phyloP scores from a whole-genome alignment of 2,797 vertebrate genomes.

The Thaleichthys pacificus region DNA sequence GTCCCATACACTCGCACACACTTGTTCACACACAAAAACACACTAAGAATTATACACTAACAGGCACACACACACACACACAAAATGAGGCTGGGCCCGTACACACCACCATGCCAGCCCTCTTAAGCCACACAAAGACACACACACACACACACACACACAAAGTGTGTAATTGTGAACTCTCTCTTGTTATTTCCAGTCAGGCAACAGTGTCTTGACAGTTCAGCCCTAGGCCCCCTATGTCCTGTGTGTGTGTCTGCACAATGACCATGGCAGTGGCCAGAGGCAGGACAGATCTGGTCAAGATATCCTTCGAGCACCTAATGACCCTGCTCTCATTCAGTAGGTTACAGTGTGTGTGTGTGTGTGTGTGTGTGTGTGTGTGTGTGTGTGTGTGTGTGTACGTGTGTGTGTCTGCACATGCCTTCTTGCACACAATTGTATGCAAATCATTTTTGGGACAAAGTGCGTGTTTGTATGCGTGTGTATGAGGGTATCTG shows the following conservation, averaged over 20 bases:
- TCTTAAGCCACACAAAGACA: not conserved
- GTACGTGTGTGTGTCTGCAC: slow-evolving; percentile 2
- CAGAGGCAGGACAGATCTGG: slow-evolving; percentile 4
- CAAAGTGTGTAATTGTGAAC: slow-evolving; percentile 22
- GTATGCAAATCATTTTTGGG: too few relatives aligned
- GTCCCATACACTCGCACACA: slow-evolving; percentile 21
- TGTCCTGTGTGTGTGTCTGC: slow-evolving; percentile 23
- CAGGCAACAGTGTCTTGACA: slow-evolving; percentile 32
- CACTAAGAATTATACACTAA: slow-evolving; percentile 9
- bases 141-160: not conserved
- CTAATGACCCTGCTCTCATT: slow-evolving; percentile 5
- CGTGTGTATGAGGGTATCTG: not conserved
- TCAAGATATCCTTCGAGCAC: slow-evolving; percentile 28
- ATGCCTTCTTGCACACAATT: not conserved
- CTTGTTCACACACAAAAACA: slow-evolving; percentile 3
- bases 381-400: slow-evolving; percentile 3
- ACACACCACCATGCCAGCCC: not conserved
- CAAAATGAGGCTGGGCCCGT: too few relatives aligned
- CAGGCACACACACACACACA: not conserved
- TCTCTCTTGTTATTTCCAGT: slow-evolving; percentile 29
- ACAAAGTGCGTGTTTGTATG: not conserved
- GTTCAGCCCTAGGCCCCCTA: slow-evolving; percentile 36
- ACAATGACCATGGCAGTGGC: slow-evolving; percentile 16
- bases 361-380: slow-evolving; percentile 10
- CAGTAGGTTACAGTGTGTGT: not conserved